Percentiles rank a stretch among this genome's conserved stretches.
Conservation (phyloP, 35 echinoderm and acorn worm species). For the Amphiura filiformis region DNA sequence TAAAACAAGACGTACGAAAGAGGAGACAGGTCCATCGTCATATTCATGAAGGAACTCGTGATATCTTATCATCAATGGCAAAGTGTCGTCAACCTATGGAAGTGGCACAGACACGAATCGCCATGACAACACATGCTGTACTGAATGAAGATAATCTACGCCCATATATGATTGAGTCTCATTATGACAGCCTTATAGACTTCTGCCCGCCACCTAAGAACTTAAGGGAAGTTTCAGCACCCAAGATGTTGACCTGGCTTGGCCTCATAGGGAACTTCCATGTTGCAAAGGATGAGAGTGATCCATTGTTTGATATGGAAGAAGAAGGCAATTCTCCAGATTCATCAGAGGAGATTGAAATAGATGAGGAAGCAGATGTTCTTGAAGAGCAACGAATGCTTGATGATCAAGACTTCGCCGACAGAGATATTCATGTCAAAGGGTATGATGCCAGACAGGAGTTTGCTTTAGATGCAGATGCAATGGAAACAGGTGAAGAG, state of each 20-base stretch:
- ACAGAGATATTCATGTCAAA: conserved; percentile 23
- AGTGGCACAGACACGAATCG: conserved; percentile 12
- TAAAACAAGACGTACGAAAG: conserved; percentile 18
- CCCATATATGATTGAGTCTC: conserved; percentile 18
- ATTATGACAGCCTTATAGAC: conserved; percentile 37
- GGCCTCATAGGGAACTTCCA: conserved; percentile 31
- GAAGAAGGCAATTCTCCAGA: conserved; percentile 14
- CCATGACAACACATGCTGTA: conserved; percentile 34
- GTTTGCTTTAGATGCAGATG: conserved; percentile 30
- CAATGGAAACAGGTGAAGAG: neutral
- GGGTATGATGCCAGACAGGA: conserved; percentile 36
- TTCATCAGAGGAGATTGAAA: conserved; percentile 21
- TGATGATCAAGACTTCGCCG: conserved; percentile 29
- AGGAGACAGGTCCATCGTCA: conserved; percentile 18
- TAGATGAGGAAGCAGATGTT: conserved; percentile 54
- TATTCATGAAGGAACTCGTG: conserved; percentile 11
- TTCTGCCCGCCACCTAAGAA: neutral
- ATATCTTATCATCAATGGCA: conserved; percentile 22
- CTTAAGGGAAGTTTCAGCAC: neutral
- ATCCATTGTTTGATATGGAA: conserved; percentile 15
- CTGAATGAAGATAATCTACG: conserved; percentile 38
- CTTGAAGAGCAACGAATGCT: conserved; percentile 32
- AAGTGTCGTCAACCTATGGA: conserved; percentile 11
- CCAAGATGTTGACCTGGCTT: conserved; percentile 18
- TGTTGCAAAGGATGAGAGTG: neutral